A percentile compares a stretch with the other conserved stretches of the same genome.
phyloP scores from a whole-genome alignment of 2,113 vertebrate species.

The Beaufortia kweichowensis region DNA sequence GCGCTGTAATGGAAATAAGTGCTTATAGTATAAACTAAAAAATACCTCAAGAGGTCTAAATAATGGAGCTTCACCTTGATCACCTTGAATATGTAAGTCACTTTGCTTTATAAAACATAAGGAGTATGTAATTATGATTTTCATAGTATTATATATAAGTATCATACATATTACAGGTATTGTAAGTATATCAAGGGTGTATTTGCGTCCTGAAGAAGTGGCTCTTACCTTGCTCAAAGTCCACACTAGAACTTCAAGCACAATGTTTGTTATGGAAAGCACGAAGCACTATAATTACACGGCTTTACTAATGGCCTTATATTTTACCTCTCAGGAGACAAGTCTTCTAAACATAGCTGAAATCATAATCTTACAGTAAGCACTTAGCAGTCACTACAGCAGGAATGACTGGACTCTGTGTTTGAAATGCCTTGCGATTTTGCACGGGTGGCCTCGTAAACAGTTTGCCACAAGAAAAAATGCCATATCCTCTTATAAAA shows the following conservation, averaged over 20 bases:
- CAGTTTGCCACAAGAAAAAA: not conserved
- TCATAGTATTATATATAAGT: no score
- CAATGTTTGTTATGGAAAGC: conserved; percentile 34
- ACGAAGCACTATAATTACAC: conserved; percentile 39
- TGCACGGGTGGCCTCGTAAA: not conserved
- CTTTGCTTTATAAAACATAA: not conserved
- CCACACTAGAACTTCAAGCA: conserved; percentile 29
- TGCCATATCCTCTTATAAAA: conserved; percentile 4
- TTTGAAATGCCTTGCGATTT: conserved; percentile 23
- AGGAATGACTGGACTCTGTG: not conserved
- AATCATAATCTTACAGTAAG: conserved; percentile 32
- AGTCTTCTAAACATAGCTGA: conserved; percentile 34
- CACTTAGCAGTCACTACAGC: conserved; percentile 18
- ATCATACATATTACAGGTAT: no score
- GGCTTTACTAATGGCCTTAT: conserved; percentile 37
- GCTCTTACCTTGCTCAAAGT: conserved; percentile 15
- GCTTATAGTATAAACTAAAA: conserved; percentile 39
- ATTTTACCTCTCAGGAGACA: conserved; percentile 40
- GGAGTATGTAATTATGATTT: not conserved
- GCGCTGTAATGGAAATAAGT: conserved; percentile 34
- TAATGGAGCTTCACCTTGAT: not conserved
- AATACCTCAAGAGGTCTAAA: not conserved
- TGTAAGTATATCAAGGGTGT: conserved; percentile 16
- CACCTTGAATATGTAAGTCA: not conserved
- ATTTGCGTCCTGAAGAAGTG: conserved; percentile 21